Percentiles rank a stretch among this genome's conserved stretches.
Evolutionary conservation across 1,140 invertebrate species (phyloP).

Genomic region (Drosophila simulans): DNA sequence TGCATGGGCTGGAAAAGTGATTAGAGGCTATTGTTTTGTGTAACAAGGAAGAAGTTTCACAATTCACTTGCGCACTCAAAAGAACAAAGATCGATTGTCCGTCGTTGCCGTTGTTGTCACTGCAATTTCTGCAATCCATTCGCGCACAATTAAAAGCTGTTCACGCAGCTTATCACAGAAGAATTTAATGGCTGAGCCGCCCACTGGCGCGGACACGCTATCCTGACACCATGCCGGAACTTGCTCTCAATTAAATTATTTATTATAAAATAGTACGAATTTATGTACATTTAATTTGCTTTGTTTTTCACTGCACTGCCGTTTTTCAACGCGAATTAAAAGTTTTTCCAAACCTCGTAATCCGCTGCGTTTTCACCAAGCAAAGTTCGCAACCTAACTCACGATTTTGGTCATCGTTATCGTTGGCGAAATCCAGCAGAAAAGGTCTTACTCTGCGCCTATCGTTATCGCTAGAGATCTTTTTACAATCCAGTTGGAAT

Average conservation of each 20-base stretch:
- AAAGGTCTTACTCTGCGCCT: too few relatives aligned
- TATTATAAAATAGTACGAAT: not conserved
- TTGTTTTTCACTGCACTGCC: not conserved
- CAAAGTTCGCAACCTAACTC: not conserved
- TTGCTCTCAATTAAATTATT: not conserved
- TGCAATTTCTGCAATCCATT: conserved; percentile 36
- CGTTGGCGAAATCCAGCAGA: too few relatives aligned
- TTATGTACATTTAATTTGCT: not conserved
- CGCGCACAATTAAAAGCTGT: conserved; percentile 65
- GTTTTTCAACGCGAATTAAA: not conserved
- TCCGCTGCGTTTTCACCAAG: not conserved
- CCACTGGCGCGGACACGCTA: conserved; percentile 13
- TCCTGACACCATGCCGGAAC: not conserved
- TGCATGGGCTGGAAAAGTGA: not conserved
- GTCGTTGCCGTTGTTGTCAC: conserved; percentile 22
- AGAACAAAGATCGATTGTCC: conserved; percentile 20
- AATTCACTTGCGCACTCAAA: conserved; percentile 38
- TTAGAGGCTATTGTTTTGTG: conserved; percentile 3
- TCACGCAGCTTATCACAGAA: conserved; percentile 66
- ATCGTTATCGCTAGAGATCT: not conserved
- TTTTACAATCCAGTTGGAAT: not conserved
- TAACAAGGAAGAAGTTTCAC: conserved; percentile 7
- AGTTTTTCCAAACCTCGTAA: not conserved
- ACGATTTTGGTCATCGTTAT: too few relatives aligned
- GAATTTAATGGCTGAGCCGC: conserved; percentile 20